Percentiles rank a stretch among this genome's conserved stretches.
These are phyloP conservation scores for Prunella fulvescens DNA, from an alignment of 2,113 vertebrate genomes.

Conservation along the genomic window DNA sequence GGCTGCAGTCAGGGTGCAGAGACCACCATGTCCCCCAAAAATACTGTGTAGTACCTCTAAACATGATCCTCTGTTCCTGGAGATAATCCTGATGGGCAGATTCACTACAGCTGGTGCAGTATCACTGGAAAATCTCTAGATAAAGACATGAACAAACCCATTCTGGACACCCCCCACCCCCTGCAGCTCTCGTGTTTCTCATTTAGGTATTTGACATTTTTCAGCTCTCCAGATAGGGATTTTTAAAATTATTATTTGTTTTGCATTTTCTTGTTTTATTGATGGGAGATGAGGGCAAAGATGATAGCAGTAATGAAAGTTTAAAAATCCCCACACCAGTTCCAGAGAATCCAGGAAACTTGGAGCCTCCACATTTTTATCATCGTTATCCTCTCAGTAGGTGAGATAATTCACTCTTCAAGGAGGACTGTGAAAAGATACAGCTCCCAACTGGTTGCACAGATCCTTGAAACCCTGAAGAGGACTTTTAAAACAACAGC, in stretches of 20 bases:
- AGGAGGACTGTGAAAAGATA: not conserved
- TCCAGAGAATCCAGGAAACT: not conserved
- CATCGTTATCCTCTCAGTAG: not conserved
- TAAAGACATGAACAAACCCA: not conserved
- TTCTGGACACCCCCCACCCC: not conserved
- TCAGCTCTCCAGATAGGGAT: not conserved
- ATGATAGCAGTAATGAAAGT: not conserved
- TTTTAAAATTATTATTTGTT: not conserved
- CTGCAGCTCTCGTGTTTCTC: not conserved
- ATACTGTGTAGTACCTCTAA: not conserved
- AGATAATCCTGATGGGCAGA: not conserved
- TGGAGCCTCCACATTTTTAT: not conserved
- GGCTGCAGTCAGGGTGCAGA: not conserved
- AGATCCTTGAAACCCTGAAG: not conserved
- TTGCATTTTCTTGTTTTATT: not conserved
- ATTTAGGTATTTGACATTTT: not conserved
- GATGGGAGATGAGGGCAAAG: not conserved
- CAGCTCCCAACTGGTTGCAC: not conserved
- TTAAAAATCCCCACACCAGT: not conserved
- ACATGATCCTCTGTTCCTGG: not conserved
- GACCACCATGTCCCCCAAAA: not conserved
- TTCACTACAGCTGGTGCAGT: not conserved
- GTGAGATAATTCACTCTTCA: not conserved
- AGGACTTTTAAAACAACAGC: not conserved
- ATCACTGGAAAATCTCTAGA: not conserved